Evolutionary conservation across 2,113 vertebrate species (phyloP).

Genomic region (Mastomys coucha): DNA sequence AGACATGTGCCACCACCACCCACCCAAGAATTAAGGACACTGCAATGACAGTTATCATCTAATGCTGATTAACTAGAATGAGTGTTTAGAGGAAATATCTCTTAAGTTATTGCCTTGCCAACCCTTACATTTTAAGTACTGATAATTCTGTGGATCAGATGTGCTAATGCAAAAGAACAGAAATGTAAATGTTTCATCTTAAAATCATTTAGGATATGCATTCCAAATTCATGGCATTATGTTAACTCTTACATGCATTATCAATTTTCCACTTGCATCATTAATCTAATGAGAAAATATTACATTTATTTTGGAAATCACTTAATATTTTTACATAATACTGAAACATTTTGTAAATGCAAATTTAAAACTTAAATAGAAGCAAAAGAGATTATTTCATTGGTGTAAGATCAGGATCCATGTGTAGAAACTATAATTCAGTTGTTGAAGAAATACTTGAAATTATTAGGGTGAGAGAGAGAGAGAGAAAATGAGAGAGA

Average conservation of each 20-base stretch:
- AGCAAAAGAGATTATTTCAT: background rate
- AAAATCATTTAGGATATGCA: background rate
- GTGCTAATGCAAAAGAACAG: background rate
- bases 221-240: background rate
- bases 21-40: background rate
- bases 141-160: background rate
- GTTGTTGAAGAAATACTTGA: background rate
- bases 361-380: background rate
- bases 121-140: background rate
- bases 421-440: background rate
- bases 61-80: background rate
- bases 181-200: background rate
- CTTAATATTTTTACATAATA: background rate
- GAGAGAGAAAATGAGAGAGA: background rate
- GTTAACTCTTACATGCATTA: background rate
- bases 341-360: background rate
- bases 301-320: background rate
- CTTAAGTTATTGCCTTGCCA: background rate
- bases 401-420: background rate
- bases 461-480: background rate
- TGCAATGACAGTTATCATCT: background rate
- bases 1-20: too few relatives aligned
- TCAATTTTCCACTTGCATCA: background rate
- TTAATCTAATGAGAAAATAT: constrained; percentile 3
- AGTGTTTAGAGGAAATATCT: background rate